Base-by-base conservation (phyloP, 2,113 vertebrate species). In the Colaptes auratus region DNA sequence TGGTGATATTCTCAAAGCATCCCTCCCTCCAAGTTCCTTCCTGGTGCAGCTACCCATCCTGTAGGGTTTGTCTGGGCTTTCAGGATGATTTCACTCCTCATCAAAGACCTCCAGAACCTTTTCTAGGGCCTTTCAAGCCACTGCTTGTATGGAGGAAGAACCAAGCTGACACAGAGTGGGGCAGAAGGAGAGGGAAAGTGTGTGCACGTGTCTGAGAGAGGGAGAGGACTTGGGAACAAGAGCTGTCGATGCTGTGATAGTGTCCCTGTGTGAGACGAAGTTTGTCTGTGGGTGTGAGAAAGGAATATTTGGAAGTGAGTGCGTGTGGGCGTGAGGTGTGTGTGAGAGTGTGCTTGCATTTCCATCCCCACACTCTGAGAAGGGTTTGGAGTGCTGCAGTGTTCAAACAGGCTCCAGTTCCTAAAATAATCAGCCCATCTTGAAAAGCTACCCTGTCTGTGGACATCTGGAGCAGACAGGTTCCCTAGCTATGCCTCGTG, bases 121-220 rank as follows among this genome's bases (percentile, higher is more conserved):
- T 15, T 16, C 21, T 12, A 28, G 15, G 16, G 11, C 28, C 69
- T 83, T 25, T 89, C 78, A 67, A 33, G 25, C 24, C 36, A 5
- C 42, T 9, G 21, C 25, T 48, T 15, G 35, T 31, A 19, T n/a
- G 52, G 55, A 31, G 39, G 12, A 35, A 50, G 31, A 59, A 18
- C 31, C 0, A 2, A 86, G 60, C 48, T 2, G 5, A 10, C 3
- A 14, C 0, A 0, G 1, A 31, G 27, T 1, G 2, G 55, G 50
- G 36, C 28, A 69, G 67, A 15, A 67, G 70, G 48, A 86, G 48
- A 5, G 16, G 17, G 14, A 20, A 20, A 65, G 46, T 1, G 4
- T 10, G 24, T 5, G 7, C 72, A 48, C 0, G 4, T 55, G 61
- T 11, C 61, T 27, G 44, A 64, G 63, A 60, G 55, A 61, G 67